Evolutionary conservation across 2,113 vertebrate genomes (phyloP), one percentile per base, ranked within the genome.

Genomic region (Ammodytes dubius): DNA sequence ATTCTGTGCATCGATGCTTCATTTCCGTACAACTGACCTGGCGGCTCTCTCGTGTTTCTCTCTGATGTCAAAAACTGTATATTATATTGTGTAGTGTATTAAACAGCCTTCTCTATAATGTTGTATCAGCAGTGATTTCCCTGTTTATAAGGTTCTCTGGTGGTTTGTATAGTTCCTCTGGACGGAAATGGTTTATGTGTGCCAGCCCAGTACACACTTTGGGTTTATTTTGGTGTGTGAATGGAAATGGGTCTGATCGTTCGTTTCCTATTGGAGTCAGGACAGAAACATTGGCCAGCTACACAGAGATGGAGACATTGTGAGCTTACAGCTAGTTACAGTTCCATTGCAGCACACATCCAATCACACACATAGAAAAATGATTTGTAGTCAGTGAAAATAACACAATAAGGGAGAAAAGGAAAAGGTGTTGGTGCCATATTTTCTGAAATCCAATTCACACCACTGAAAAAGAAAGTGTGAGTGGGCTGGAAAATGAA

Each of bases 211-310:
- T 5, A 1, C 60, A 72, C 63, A 13, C 39, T 78, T 53, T 79
- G 75, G 81, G 66, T 73, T 87, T 60, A 68, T 71, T 74, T 61
- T 63, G 57, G 64, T 57, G 35, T 57, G 46, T 42, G 74, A 65
- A 69, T 82, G 74, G 73, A 88, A 91, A 83, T 70, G 17, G 60
- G 50, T 73, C 39, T 54, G 64, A 79, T 83, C 42, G 1, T 45
- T 83, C 37, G 1, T 45, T 46, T 80, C 74, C 35, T 39, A 2
- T 7, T 39, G 49, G n/a, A 74, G 79, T 65, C 54, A 5, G 58
- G 57, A 67, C 46, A 8, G 9, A 45, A 61, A 52, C 42, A 3
- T 19, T 46, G 19, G 0, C 43, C 56, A 82, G 65, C 54, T 47
- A 4, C 43, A 45, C n/a, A 43, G 49, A 73, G 61, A 74, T n/a